Base-by-base conservation (phyloP, 2,888 invertebrate genomes). In the Melanostoma scalare region DNA sequence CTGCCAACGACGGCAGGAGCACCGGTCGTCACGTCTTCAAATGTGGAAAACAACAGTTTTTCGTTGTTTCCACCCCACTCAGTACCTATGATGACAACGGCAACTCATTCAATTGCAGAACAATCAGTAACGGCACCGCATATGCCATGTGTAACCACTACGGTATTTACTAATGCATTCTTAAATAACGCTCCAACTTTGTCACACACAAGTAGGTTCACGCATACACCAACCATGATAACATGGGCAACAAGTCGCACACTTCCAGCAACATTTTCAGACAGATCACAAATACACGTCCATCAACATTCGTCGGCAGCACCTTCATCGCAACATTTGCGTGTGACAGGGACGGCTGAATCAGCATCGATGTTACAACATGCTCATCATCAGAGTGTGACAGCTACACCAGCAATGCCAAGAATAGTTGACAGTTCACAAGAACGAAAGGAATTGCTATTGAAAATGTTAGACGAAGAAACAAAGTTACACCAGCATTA, bases 391-490 rank as follows among this genome's bases (percentile, higher is more conserved):
- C 36, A 36, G 55, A 9, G 31, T 30, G 44, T 55, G 53, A 44
- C 53, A 67, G 33, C 53, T 35, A 20, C 20, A 6, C 4, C 42
- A 44, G 58, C 44, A 20, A 10, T 40, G 30, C 36, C 56, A 40
- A 56, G 30, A 6, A 3, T 4, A 35, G 20, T 67, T 56, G 44
- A 74, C 31, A 20, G 65, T 40, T 56, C 52, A 6, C 58, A 8
- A 46, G 10, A n/a, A 8, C 38, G 52, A 55, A 55, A 38, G 3
- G 33, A 65, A 48, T 50, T 74, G n/a, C 55, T 65, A 67, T 46
- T 74, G 48, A 63, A 81, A 38, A 61, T 81, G 50, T 30, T 77
- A n/a, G 76, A 72, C 30, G 76, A 81, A 42, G 72, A 81, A 40
- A 81, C 31, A 63, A 65, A 65, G 53, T 38, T 75, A 2, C 75